Evolutionary conservation across 2,797 vertebrate species (phyloP), one percentile per base, ranked within the genome.

Genomic region (Acrossocheilus wenchowensis): DNA sequence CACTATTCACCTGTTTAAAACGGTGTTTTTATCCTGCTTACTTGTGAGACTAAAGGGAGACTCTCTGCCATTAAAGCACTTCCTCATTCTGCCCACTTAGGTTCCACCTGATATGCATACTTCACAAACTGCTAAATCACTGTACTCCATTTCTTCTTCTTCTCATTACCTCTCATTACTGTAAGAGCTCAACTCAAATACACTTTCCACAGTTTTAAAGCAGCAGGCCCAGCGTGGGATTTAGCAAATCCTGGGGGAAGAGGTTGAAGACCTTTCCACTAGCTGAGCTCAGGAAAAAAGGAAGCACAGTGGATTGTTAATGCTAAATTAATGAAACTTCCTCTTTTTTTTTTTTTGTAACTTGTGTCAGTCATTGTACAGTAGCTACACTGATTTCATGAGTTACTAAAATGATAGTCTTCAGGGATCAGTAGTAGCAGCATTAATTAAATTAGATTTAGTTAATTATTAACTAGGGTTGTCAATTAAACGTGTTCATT

Each of bases 141-240:
- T 81, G 30, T 60, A 57, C 71, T 75, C 10, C n/a, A 66, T 81
- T 86, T 86, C 43, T 74, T 86, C 85, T 54, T 43, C 85, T 79
- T 75, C 85, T 86, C 78, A 86, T 86, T 86, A 81, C 69, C 71
- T 81, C 85, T 81, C 57, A 86, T 85, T 87, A 83, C 41, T 84
- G 41, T 72, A 62, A 81, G 26, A 74, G 69, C 78, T 74, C 57
- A 23, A 72, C 45, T 78, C 83, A 78, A 39, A 84, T 64, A 57
- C 75, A 80, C 52, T 62, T 78, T 41, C 34, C 43, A 39, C 68
- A 86, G 78, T 73, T 86, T 64, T 30, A 81, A 86, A 86, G 39
- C 36, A 79, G 50, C 52, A 43, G 23, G 9, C 36, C 69, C 30
- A 1, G 43, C 54, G 1, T 64, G 45, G 34, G 85, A 86, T 86